These are phyloP conservation scores for Scaptomyza caliginosa DNA, from an alignment of 2,888 invertebrate species.

Conservation along the genomic window DNA sequence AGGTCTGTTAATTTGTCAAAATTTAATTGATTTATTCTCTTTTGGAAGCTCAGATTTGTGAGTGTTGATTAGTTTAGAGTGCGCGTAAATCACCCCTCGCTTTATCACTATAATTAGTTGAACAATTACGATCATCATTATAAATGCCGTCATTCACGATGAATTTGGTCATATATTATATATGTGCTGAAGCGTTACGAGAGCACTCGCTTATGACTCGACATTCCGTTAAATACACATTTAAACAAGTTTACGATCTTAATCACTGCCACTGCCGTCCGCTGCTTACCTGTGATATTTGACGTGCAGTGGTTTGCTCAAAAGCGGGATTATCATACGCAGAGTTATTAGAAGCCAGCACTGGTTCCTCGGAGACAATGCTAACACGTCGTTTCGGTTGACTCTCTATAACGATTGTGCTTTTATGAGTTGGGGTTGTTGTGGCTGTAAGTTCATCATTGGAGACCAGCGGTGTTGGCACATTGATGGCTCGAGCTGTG, in stretches of 20 bases:
- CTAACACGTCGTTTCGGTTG: slow-evolving; percentile 87
- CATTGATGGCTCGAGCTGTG: slow-evolving; percentile 26
- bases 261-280: slow-evolving; percentile 4
- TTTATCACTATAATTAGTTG: slow-evolving; percentile 20
- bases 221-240: slow-evolving; percentile 3
- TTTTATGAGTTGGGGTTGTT: slow-evolving; percentile 52
- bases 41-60: background rate
- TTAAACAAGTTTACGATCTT: slow-evolving; percentile 9
- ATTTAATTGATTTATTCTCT: background rate
- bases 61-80: slow-evolving; percentile 1
- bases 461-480: slow-evolving; percentile 12
- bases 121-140: slow-evolving; percentile 27
- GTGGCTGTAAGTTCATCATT: slow-evolving; percentile 44
- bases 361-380: slow-evolving; percentile 86
- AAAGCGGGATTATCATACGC: slow-evolving; percentile 88
- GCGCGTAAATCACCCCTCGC: slow-evolving; percentile 1
- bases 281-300: slow-evolving; percentile 83
- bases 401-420: slow-evolving; percentile 71
- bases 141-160: slow-evolving; percentile 33
- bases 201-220: background rate
- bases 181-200: background rate
- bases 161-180: background rate
- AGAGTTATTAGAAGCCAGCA: slow-evolving; percentile 65
- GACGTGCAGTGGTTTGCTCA: slow-evolving; percentile 85
- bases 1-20: slow-evolving; percentile 79